Evolutionary conservation across 2,797 vertebrate genomes (phyloP), one percentile per base, ranked within the genome.

Genomic region (Urosaurus nigricauda): DNA sequence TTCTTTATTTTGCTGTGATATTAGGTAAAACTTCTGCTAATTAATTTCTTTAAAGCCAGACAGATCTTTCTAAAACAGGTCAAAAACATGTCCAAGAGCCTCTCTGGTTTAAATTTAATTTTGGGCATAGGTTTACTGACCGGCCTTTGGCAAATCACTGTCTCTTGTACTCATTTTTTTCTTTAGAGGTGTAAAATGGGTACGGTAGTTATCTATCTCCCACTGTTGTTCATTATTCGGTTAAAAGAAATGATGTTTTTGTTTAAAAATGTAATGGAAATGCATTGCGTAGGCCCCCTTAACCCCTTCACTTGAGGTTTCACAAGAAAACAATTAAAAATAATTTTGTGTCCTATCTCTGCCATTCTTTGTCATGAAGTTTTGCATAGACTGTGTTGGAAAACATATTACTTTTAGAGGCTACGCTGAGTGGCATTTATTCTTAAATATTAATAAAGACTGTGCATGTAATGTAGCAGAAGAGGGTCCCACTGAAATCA

Each of bases 261-360:
- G 43, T 3, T 80, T 70, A 37, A 37, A 26, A 53, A 73, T 29
- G 11, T 24, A 26, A 16, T 84, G 71, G n/a, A 85, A 24, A 37
- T 58, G 21, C 56, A 47, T 21, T 5, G 3, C 32, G 21, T 56
- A 5, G 4, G 1, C 17, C 19, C n/a, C 68, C 13, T 24, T 37
- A 17, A 73, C 56, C 9, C 47, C 24, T 73, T n/a, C 11, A n/a
- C 9, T 26, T 16, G 5, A 21, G 70, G 47, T 56, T 19, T 19
- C 9, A 5, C 29, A 51, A 51, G 16, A 24, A 13, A 9, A 51
- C n/a, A 1, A 74, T 71, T 73, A 68, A 3, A 78, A 89, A 51
- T 0, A 0, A 16, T 86, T 78, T 77, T 0, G 60, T 0, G 0
- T 47, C 6, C 13, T 26, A 0, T n/a, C 58, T 1, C 0, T 32